Percentiles rank a stretch among this genome's conserved stretches.
Conservation (phyloP, 2,888 invertebrate genomes). For the Drosophila helvetica region DNA sequence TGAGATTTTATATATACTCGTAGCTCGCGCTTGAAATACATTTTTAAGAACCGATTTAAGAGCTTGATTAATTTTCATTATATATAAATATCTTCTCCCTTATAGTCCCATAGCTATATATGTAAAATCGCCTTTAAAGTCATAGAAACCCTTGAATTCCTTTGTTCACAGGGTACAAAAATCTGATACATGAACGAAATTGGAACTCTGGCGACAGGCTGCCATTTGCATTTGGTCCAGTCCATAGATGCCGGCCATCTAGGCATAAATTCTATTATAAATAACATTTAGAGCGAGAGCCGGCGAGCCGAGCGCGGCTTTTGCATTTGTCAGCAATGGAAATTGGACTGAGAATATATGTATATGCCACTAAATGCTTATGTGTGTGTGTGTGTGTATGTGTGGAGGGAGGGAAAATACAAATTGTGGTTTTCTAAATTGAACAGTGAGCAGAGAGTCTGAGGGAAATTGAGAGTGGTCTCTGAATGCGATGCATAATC, state of each 20-base stretch:
- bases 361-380: constrained; percentile 1
- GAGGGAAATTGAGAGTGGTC: constrained; percentile 9
- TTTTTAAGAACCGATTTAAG: too few relatives aligned
- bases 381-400: constrained; percentile 14
- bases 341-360: constrained; percentile 60
- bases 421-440: constrained; percentile 75
- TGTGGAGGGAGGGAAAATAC: constrained; percentile 45
- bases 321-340: constrained; percentile 75
- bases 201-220: constrained; percentile 57
- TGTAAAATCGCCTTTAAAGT: not conserved
- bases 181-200: constrained; percentile 49
- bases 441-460: constrained; percentile 47
- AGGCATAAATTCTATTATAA: constrained; percentile 77
- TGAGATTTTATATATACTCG: too few relatives aligned
- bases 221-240: constrained; percentile 70
- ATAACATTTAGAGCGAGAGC: constrained; percentile 66
- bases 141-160: not conserved
- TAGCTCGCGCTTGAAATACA: too few relatives aligned
- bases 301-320: constrained; percentile 46
- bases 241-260: constrained; percentile 37
- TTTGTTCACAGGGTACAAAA: not conserved
- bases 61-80: too few relatives aligned
- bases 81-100: too few relatives aligned
- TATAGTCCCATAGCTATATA: not conserved
- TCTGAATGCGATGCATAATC: constrained; percentile 66